These are phyloP conservation scores for Ommatoiulus sabulosus DNA, from an alignment of 2,888 invertebrate genomes.

Conservation along the genomic window DNA sequence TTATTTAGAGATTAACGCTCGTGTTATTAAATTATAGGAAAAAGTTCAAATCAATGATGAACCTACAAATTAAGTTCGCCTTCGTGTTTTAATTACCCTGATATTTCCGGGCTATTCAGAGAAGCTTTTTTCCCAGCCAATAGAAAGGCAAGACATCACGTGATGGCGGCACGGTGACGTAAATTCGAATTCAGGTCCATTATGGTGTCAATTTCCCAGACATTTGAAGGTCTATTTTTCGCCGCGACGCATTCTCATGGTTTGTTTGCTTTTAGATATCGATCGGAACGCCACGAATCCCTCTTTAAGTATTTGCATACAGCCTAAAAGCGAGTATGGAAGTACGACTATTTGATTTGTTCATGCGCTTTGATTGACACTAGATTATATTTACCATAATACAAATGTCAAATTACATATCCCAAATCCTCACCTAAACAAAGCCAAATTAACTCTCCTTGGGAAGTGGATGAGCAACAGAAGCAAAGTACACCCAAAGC, in stretches of 20 bases:
- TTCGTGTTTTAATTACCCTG: no score
- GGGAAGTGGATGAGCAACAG: background rate
- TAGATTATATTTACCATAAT: constrained; percentile 48
- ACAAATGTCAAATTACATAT: constrained; percentile 45
- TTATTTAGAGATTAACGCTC: no score
- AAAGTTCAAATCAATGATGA: no score
- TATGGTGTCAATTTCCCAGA: constrained; percentile 5
- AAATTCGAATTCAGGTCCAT: background rate
- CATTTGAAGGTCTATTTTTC: background rate
- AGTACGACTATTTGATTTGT: constrained; percentile 44
- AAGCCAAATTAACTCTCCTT: background rate
- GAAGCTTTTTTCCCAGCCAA: no score
- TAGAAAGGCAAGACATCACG: background rate
- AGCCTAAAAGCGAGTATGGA: constrained; percentile 21
- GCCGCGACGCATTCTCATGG: constrained; percentile 8
- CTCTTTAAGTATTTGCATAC: constrained; percentile 45
- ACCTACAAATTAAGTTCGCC: no score
- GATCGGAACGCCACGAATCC: constrained; percentile 10
- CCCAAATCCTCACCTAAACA: constrained; percentile 47
- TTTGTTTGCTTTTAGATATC: constrained; percentile 38
- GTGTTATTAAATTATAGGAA: no score
- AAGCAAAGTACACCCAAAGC: background rate
- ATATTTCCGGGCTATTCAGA: no score
- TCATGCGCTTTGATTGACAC: constrained; percentile 37
- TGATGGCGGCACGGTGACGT: background rate